Evolutionary conservation across 1,140 invertebrate species (phyloP).

Genomic region (Andricus grossulariae): DNA sequence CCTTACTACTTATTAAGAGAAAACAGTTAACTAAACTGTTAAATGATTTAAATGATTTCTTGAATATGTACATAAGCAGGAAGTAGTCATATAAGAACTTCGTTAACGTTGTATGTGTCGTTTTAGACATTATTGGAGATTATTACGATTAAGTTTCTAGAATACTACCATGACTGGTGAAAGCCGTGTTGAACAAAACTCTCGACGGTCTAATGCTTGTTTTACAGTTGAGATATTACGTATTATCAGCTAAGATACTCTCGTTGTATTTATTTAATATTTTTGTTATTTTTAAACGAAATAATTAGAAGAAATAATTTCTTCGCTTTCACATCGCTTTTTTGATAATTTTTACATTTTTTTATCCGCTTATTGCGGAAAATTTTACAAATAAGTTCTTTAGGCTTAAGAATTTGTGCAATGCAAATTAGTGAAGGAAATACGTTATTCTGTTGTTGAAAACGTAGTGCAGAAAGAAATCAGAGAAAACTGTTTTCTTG

Average conservation of each 20-base stretch:
- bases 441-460: constrained; percentile 9
- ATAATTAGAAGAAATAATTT: constrained; percentile 8
- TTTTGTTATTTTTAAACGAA: constrained; percentile 5
- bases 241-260: background rate
- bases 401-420: no score
- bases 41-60: background rate
- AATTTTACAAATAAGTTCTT: constrained; percentile 21
- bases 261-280: background rate
- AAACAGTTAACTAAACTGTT: no score
- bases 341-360: background rate
- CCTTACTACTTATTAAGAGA: no score
- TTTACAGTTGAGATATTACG: background rate
- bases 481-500: constrained; percentile 20
- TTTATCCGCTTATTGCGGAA: background rate
- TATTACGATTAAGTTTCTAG: background rate
- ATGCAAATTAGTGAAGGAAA: no score
- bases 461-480: constrained; percentile 15
- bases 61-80: constrained; percentile 9
- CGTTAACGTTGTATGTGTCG: constrained; percentile 7
- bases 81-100: background rate
- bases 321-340: background rate
- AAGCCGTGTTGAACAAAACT: background rate
- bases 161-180: background rate
- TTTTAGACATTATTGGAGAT: constrained; percentile 25
- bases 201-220: background rate